Evolutionary conservation across 2,113 vertebrate genomes (phyloP).

Genomic region (Lanius collurio): DNA sequence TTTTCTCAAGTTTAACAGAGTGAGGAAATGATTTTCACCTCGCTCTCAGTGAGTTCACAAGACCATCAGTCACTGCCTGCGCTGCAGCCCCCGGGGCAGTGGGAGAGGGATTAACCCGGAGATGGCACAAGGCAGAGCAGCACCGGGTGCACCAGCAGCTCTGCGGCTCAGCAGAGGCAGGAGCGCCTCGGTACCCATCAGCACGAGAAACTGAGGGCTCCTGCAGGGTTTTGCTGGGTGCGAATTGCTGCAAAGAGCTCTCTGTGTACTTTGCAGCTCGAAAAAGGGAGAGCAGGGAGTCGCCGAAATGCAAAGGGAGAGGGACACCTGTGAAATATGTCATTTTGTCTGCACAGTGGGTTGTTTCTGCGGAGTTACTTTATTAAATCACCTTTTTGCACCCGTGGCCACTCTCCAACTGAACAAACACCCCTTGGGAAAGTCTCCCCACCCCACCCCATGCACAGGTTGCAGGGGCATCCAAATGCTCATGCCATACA

Average conservation of each 20-base stretch:
- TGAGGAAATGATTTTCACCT: conserved; percentile 1
- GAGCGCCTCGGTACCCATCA: rapidly evolving
- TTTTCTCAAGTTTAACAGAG: conserved; percentile 28
- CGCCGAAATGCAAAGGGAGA: background rate
- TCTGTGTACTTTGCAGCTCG: background rate
- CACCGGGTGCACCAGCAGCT: rapidly evolving
- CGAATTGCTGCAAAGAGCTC: background rate
- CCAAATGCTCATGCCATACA: background rate
- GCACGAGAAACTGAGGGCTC: background rate
- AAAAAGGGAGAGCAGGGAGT: background rate
- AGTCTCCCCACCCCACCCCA: background rate
- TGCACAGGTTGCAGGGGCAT: background rate
- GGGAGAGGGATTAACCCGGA: background rate
- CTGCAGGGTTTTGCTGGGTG: background rate
- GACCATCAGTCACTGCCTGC: background rate
- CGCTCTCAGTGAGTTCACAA: background rate
- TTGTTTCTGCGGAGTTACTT: background rate
- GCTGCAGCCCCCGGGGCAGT: background rate
- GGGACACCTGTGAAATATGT: background rate
- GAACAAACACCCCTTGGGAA: background rate
- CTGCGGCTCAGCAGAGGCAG: background rate
- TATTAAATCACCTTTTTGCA: background rate
- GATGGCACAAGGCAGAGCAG: background rate
- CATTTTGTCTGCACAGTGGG: background rate
- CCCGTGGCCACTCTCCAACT: background rate